Evolutionary conservation across 2,797 vertebrate species (phyloP).

Genomic region (Sebastes aleutianus): DNA sequence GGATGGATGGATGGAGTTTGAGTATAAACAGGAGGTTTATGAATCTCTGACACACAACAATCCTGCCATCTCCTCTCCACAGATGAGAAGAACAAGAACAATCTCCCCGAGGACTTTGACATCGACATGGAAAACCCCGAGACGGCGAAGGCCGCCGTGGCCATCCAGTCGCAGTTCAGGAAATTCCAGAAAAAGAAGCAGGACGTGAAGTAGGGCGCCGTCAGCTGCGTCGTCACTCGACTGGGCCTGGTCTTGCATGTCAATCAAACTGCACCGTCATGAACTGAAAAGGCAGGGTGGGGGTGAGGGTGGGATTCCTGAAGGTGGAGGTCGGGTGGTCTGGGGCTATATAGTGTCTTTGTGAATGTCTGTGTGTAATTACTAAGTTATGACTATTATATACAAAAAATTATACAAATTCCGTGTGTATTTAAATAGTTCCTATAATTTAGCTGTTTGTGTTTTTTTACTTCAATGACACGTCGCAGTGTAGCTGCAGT

Average conservation of each 20-base stretch:
- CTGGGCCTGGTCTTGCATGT: constrained; percentile 76
- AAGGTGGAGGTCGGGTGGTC: neutral
- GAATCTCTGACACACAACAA: neutral
- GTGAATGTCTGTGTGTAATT: constrained; percentile 61
- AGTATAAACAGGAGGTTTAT: too few species aligned
- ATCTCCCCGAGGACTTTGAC: constrained; percentile 88
- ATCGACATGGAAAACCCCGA: constrained; percentile 94
- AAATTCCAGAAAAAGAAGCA: constrained; percentile 98
- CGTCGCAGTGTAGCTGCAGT: constrained; percentile 17
- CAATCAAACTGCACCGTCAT: constrained; percentile 71
- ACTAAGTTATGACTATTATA: constrained; percentile 39
- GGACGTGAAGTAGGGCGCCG: constrained; percentile 82
- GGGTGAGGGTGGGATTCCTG: constrained; percentile 12
- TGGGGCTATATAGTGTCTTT: constrained; percentile 30
- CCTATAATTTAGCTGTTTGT: constrained; percentile 35
- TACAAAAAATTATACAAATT: constrained; percentile 27
- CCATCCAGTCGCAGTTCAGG: constrained; percentile 98
- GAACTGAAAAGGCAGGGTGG: constrained; percentile 56
- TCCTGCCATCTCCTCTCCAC: neutral
- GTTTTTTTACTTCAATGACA: constrained; percentile 12
- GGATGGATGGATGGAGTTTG: too few species aligned
- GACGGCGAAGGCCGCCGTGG: constrained; percentile 92
- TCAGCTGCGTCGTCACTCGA: constrained; percentile 56
- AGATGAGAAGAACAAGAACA: constrained; percentile 88
- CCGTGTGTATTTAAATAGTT: constrained; percentile 25